These are phyloP conservation scores for Callinectes sapidus DNA, from an alignment of 2,888 invertebrate genomes.

Conservation along the genomic window DNA sequence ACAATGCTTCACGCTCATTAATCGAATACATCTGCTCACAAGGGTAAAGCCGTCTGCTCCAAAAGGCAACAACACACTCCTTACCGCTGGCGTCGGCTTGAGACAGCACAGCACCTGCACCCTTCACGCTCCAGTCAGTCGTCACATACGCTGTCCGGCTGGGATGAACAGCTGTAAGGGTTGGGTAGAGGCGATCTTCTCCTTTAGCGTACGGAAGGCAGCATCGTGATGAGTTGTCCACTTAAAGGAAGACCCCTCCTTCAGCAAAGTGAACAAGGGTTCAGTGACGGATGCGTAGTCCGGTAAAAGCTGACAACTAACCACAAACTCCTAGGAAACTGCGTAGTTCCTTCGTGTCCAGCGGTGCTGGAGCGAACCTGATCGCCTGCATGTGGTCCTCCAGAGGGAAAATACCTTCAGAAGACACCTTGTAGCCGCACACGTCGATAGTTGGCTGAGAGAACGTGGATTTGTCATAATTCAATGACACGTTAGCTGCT, in stretches of 20 bases:
- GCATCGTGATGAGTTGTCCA: too few species aligned
- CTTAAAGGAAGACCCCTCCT: too few species aligned
- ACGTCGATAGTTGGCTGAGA: not conserved
- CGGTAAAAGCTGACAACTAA: too few species aligned
- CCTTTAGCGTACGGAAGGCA: not conserved
- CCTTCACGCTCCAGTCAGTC: not conserved
- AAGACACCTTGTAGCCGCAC: not conserved
- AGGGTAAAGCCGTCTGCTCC: too few species aligned
- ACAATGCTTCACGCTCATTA: too few species aligned
- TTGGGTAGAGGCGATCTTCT: not conserved
- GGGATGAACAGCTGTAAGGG: too few species aligned
- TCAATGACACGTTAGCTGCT: not conserved
- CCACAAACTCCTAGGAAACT: not conserved
- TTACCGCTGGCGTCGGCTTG: too few species aligned
- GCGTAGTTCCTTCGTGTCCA: not conserved
- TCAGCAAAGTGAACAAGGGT: too few species aligned
- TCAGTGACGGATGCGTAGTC: too few species aligned
- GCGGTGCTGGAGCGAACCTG: not conserved
- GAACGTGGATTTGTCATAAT: not conserved
- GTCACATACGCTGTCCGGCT: not conserved
- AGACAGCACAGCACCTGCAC: too few species aligned
- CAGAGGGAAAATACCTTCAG: not conserved
- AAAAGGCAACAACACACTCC: not conserved
- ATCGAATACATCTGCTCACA: too few species aligned
- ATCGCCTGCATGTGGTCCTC: not conserved